Evolutionary conservation across 2,888 invertebrate genomes (phyloP).

Genomic region (Pristionchus maxplancki): DNA sequence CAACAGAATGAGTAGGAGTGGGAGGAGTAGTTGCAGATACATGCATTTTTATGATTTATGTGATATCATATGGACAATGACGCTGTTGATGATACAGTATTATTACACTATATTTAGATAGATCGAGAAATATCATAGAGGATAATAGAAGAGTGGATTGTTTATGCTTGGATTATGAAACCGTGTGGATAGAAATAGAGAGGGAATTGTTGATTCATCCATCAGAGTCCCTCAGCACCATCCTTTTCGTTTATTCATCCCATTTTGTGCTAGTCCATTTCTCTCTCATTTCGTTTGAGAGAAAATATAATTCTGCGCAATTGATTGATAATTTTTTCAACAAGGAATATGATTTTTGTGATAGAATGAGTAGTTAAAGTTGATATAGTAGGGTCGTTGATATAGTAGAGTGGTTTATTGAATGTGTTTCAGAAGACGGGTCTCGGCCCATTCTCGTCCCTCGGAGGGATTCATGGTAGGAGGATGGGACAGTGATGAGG

Average conservation of each 20-base stretch:
- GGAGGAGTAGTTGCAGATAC: not conserved
- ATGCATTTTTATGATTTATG: not conserved
- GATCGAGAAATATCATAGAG: not conserved
- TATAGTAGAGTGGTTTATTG: not conserved
- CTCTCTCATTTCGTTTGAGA: not conserved
- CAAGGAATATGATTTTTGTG: not conserved
- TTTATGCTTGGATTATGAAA: not conserved
- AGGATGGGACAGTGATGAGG: conserved; percentile 16
- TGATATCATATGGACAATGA: not conserved
- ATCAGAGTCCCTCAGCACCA: not conserved
- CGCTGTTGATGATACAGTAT: not conserved
- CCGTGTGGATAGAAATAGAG: conserved; percentile 9
- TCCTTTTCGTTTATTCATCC: conserved; percentile 7
- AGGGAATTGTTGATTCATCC: conserved; percentile 39
- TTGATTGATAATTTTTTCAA: not conserved
- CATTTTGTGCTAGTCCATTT: conserved; percentile 6
- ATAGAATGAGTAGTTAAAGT: not conserved
- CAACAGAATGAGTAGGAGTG: not conserved
- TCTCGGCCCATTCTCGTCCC: conserved; percentile 17
- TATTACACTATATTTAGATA: conserved; percentile 4
- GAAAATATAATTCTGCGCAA: not conserved
- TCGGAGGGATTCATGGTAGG: conserved; percentile 51
- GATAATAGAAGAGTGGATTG: conserved; percentile 21
- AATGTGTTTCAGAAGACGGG: conserved; percentile 25
- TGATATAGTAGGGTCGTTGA: not conserved